These are phyloP conservation scores for Isichthys henryi DNA, from an alignment of 2,113 vertebrate genomes.

Conservation along the genomic window DNA sequence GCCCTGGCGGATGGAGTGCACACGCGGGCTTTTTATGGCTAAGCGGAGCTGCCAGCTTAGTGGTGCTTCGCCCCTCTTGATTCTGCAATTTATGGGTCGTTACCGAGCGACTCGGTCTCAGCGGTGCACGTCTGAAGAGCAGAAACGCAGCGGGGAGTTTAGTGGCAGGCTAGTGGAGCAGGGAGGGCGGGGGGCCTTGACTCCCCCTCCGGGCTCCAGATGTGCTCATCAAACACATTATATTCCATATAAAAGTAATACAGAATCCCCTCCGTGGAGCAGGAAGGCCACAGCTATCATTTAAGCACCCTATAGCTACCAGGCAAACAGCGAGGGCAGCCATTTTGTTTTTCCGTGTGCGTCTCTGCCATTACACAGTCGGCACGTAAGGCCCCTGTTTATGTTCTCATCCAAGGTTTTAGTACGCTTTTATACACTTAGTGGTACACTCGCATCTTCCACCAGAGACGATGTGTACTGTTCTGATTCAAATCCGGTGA, in stretches of 20 bases:
- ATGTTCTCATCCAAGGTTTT: not conserved
- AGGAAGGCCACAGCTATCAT: slow-evolving; percentile 33
- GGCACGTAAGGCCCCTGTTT: not conserved
- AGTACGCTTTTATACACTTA: not conserved
- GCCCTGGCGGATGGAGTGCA: not conserved
- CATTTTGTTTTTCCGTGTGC: not conserved
- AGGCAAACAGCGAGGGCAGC: slow-evolving; percentile 29
- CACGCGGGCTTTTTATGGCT: not conserved
- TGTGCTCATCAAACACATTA: slow-evolving; percentile 45
- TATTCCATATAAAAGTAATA: slow-evolving; percentile 32
- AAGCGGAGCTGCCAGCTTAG: not conserved
- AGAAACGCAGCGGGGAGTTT: slow-evolving; percentile 18
- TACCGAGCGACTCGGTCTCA: slow-evolving; percentile 24
- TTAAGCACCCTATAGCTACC: slow-evolving; percentile 39
- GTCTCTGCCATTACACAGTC: not conserved
- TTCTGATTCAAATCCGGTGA: not conserved
- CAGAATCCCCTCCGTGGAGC: slow-evolving; percentile 23
- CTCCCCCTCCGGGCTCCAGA: not conserved
- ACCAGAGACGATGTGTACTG: not conserved
- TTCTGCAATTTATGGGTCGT: slow-evolving; percentile 8
- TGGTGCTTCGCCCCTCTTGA: not conserved
- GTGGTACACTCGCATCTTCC: not conserved
- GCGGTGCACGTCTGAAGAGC: slow-evolving; percentile 31
- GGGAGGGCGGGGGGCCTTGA: not conserved
- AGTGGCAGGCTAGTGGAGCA: slow-evolving; percentile 10